These are phyloP conservation scores for Brachypodius melanocephalos DNA, from an alignment of 2,113 vertebrate species.

Conservation along the genomic window DNA sequence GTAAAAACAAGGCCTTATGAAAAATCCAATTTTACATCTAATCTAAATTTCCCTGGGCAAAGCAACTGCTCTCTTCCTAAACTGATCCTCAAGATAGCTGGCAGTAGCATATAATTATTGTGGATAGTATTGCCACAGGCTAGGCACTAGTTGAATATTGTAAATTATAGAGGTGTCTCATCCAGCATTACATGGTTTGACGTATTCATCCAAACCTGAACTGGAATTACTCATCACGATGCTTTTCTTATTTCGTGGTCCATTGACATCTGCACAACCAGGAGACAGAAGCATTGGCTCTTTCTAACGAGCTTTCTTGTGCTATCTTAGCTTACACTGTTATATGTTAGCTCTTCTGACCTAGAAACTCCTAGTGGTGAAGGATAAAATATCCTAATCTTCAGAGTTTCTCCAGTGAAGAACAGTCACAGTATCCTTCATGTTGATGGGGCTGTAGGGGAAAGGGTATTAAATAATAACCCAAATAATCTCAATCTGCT, in stretches of 20 bases:
- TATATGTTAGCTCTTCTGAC: neutral
- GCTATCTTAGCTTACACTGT: neutral
- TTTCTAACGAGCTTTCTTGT: neutral
- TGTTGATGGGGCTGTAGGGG: neutral
- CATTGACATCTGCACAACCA: neutral
- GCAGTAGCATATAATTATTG: neutral
- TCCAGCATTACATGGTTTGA: neutral
- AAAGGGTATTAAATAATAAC: neutral
- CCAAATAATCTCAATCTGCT: neutral
- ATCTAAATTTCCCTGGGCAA: constrained; percentile 54
- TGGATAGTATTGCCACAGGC: neutral
- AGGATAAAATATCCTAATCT: neutral
- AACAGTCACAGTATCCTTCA: neutral
- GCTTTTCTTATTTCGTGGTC: neutral
- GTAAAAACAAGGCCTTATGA: constrained; percentile 63
- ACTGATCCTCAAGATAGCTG: neutral
- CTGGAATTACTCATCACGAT: neutral
- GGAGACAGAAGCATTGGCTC: neutral
- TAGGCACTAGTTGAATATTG: neutral
- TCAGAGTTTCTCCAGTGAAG: neutral
- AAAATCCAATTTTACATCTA: constrained; percentile 58
- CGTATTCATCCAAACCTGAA: neutral
- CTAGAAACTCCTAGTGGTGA: neutral
- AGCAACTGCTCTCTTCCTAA: constrained; percentile 48
- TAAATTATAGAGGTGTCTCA: neutral